These are phyloP conservation scores for Pheosia gnoma DNA, from an alignment of 2,888 invertebrate species.

Conservation along the genomic window DNA sequence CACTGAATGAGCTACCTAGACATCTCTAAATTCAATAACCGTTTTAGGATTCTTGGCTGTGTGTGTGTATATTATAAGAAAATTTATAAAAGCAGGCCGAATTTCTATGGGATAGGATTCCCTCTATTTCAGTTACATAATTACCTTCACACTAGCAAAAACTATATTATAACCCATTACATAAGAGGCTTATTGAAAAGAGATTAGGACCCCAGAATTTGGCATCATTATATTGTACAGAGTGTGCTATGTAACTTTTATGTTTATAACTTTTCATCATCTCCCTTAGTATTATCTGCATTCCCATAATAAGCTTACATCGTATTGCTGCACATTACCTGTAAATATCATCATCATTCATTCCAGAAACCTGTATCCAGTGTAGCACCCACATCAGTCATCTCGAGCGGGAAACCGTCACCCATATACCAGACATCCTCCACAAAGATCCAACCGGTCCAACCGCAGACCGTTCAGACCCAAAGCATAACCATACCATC, in stretches of 20 bases:
- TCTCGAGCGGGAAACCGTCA: constrained; percentile 86
- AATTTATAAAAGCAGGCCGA: too few species aligned
- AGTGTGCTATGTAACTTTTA: not conserved
- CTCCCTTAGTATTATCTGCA: not conserved
- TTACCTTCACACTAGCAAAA: too few species aligned
- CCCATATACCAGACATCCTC: constrained; percentile 92
- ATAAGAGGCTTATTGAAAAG: too few species aligned
- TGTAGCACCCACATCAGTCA: constrained; percentile 91
- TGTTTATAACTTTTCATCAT: not conserved
- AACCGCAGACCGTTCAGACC: constrained; percentile 88
- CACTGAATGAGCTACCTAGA: too few species aligned
- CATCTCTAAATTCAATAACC: too few species aligned
- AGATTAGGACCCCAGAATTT: not conserved
- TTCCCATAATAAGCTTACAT: constrained; percentile 12
- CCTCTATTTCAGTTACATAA: too few species aligned
- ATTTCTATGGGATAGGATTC: too few species aligned
- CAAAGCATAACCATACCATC: constrained; percentile 65
- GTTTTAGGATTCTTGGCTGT: too few species aligned
- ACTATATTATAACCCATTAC: too few species aligned
- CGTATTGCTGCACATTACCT: constrained; percentile 53
- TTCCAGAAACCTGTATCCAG: constrained; percentile 94
- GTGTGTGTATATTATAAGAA: too few species aligned
- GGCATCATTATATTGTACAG: not conserved
- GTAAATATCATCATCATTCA: constrained; percentile 79
- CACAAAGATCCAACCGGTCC: constrained; percentile 91